A percentile compares a stretch with the other conserved stretches of the same genome.
phyloP scores from a whole-genome alignment of 2,888 invertebrate species.

The Drosophila anceps region DNA sequence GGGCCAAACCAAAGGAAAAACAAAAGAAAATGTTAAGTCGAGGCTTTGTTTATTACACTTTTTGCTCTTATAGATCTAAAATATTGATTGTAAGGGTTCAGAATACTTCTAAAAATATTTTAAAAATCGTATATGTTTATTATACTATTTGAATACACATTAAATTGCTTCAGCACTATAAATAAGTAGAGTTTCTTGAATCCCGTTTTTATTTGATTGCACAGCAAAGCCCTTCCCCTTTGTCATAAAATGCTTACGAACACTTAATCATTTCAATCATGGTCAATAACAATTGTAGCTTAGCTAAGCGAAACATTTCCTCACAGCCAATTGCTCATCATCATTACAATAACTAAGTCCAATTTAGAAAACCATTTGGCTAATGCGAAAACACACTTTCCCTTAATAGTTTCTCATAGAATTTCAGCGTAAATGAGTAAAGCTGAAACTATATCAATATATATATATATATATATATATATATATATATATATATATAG shows the following conservation, averaged over 20 bases:
- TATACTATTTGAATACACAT: neutral
- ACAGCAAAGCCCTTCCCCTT: neutral
- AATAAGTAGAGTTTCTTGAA: too few species aligned
- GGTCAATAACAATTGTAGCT: too few species aligned
- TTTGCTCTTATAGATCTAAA: neutral
- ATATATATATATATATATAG: neutral
- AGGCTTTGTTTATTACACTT: neutral
- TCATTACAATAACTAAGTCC: slow-evolving; percentile 8
- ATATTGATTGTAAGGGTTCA: neutral
- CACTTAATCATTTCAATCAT: neutral
- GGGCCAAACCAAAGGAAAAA: slow-evolving; percentile 16
- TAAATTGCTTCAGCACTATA: neutral
- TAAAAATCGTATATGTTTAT: neutral
- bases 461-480: neutral
- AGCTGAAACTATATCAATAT: neutral
- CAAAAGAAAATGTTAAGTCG: neutral
- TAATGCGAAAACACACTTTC: slow-evolving; percentile 15
- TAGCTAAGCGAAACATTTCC: slow-evolving; percentile 7
- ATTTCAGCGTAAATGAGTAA: neutral
- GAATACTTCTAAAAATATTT: neutral
- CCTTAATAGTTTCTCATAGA: slow-evolving; percentile 6
- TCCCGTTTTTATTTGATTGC: too few species aligned
- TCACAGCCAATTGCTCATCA: neutral
- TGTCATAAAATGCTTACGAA: too few species aligned
- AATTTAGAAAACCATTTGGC: slow-evolving; percentile 14